A percentile compares a stretch with the other conserved stretches of the same genome.
These are phyloP conservation scores for Scomberomorus guttatus DNA, from an alignment of 2,797 vertebrate genomes.

Conservation along the genomic window DNA sequence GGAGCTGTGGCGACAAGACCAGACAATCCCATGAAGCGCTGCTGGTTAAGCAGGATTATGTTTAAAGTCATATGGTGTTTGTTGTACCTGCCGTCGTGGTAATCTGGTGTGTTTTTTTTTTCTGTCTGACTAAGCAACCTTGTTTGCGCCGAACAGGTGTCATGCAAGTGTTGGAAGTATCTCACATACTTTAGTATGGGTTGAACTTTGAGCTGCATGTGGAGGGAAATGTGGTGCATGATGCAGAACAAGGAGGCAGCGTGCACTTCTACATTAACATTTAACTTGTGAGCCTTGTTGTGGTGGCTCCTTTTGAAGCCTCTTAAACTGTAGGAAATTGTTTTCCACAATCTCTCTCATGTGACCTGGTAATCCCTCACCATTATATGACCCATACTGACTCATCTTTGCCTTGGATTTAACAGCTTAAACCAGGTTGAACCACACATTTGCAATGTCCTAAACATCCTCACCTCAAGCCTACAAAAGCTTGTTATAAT, in stretches of 20 bases:
- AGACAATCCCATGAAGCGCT: conserved; percentile 75
- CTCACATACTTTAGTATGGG: neutral
- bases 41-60: conserved; percentile 72
- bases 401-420: conserved; percentile 27
- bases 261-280: neutral
- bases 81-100: conserved; percentile 30
- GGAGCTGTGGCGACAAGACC: conserved; percentile 50
- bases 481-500: neutral
- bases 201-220: conserved; percentile 62
- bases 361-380: conserved; percentile 31
- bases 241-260: neutral
- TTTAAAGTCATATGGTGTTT: conserved; percentile 68
- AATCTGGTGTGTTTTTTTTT: neutral
- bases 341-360: neutral
- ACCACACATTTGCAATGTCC: neutral
- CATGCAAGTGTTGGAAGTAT: neutral
- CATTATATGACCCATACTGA: conserved; percentile 25
- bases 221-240: neutral
- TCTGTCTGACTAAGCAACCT: neutral
- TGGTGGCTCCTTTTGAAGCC: neutral
- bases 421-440: neutral
- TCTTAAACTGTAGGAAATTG: neutral
- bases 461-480: conserved; percentile 11
- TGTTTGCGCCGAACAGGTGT: conserved; percentile 46
- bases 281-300: neutral